Evolutionary conservation across 2,797 vertebrate species (phyloP).

Genomic region (Poecilia wingei): DNA sequence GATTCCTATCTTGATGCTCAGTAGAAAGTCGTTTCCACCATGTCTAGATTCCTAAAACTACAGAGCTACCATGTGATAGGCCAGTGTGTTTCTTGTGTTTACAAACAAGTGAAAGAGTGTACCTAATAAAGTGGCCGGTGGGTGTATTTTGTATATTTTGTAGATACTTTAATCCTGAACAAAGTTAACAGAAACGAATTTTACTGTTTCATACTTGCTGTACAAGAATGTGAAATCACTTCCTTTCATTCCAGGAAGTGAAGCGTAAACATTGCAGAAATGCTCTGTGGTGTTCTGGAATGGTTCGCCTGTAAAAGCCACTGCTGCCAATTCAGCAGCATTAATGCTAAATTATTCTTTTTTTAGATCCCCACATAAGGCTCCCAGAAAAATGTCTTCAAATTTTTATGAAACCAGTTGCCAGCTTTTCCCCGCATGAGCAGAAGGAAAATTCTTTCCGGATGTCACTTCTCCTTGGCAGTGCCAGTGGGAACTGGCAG

Average conservation of each 20-base stretch:
- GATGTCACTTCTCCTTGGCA: not conserved
- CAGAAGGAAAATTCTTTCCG: not conserved
- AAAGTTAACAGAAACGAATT: not conserved
- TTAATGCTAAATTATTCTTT: not conserved
- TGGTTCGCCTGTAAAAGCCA: not conserved
- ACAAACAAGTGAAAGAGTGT: not conserved
- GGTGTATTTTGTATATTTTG: not conserved
- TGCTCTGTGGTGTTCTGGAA: not conserved
- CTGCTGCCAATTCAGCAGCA: not conserved
- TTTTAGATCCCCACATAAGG: not conserved
- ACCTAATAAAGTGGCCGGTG: not conserved
- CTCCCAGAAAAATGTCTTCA: not conserved
- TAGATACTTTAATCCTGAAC: not conserved
- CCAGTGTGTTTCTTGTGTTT: not conserved
- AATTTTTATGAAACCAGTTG: not conserved
- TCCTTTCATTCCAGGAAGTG: not conserved
- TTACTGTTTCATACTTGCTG: not conserved
- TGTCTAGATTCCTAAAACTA: not conserved
- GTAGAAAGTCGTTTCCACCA: not conserved
- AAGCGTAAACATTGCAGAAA: not conserved
- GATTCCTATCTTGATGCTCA: not conserved
- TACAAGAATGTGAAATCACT: not conserved
- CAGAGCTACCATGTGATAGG: not conserved
- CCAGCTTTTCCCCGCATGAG: not conserved
- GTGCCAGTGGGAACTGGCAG: not conserved